Evolutionary conservation across 1,140 invertebrate genomes (phyloP).

Genomic region (Mesaphorura yosii): DNA sequence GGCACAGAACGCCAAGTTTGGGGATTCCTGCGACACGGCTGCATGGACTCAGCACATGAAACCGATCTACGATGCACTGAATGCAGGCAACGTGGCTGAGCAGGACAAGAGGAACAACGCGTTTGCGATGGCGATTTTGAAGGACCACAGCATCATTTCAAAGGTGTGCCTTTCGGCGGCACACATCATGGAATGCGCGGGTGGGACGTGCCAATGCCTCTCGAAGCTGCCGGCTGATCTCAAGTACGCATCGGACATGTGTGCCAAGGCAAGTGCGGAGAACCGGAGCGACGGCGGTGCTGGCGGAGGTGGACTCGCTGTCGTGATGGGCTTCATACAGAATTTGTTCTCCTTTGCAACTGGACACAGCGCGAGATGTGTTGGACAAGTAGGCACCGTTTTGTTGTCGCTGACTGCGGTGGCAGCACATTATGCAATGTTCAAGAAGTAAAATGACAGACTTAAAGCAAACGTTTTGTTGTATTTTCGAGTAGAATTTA

Average conservation of each 20-base stretch:
- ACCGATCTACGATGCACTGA: conserved; percentile 3
- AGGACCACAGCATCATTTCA: background rate
- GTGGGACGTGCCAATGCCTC: background rate
- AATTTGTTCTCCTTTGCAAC: too few relatives aligned
- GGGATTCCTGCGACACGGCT: background rate
- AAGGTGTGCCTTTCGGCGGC: background rate
- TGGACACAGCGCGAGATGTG: too few relatives aligned
- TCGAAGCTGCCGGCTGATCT: background rate
- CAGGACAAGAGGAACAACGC: background rate
- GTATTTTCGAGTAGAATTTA: too few relatives aligned
- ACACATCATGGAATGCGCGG: background rate
- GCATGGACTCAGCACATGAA: background rate
- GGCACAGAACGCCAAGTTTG: background rate
- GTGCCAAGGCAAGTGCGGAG: background rate
- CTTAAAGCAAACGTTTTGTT: too few relatives aligned
- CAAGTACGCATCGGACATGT: background rate
- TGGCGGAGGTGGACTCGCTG: background rate
- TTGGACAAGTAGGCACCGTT: too few relatives aligned
- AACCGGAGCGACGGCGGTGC: background rate
- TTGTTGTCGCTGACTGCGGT: too few relatives aligned
- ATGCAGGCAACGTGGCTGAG: background rate
- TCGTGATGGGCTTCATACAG: background rate
- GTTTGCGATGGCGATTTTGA: background rate
- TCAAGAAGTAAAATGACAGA: too few relatives aligned
- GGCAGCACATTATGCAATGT: too few relatives aligned